phyloP scores from a whole-genome alignment of 1,140 invertebrate genomes.

The Brachystomella parvula region DNA sequence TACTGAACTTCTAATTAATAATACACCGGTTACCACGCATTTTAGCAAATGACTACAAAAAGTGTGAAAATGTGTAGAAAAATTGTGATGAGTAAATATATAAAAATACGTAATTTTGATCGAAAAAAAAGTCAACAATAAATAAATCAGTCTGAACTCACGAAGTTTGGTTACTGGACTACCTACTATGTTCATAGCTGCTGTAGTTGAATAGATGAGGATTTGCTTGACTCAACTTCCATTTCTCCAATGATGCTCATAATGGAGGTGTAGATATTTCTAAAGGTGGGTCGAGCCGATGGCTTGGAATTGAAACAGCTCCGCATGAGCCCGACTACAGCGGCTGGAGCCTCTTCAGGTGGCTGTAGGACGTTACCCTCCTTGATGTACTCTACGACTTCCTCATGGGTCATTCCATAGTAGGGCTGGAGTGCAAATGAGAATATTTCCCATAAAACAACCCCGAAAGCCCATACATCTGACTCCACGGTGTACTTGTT shows the following conservation, averaged over 20 bases:
- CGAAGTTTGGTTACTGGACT: too few species aligned
- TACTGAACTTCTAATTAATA: too few species aligned
- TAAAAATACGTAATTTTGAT: too few species aligned
- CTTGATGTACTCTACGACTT: conserved; percentile 86
- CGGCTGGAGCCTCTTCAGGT: conserved; percentile 81
- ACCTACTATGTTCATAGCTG: too few species aligned
- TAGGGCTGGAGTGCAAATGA: conserved; percentile 88
- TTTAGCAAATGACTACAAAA: too few species aligned
- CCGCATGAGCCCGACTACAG: conserved; percentile 87
- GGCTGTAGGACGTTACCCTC: conserved; percentile 77
- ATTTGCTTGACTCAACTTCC: conserved; percentile 37
- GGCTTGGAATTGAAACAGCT: conserved; percentile 85
- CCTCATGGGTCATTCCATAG: conserved; percentile 89
- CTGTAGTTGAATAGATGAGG: conserved; percentile 20
- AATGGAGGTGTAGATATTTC: conserved; percentile 59
- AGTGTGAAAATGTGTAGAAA: too few species aligned
- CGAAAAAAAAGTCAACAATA: too few species aligned
- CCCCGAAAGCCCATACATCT: conserved; percentile 89
- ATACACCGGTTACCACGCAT: too few species aligned
- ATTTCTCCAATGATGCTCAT: conserved; percentile 56
- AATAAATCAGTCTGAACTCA: too few species aligned
- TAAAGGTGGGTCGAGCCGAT: conserved; percentile 71
- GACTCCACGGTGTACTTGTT: conserved; percentile 89
- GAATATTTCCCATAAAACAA: conserved; percentile 90
- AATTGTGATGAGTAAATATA: too few species aligned